Evolutionary conservation across 2,888 invertebrate species (phyloP).

Genomic region (Drosophila melanosoma): DNA sequence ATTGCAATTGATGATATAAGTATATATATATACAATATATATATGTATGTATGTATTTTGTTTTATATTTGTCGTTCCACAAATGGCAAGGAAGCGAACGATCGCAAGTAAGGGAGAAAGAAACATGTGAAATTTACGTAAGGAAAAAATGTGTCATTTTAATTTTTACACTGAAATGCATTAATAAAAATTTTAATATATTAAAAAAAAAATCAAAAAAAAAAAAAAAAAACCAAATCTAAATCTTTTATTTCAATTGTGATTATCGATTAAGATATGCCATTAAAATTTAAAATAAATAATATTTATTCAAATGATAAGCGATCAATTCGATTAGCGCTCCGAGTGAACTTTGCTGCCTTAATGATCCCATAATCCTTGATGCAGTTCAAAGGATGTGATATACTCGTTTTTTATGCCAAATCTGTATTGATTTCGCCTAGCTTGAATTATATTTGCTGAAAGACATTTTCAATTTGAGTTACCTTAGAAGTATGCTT

Average conservation of each 20-base stretch:
- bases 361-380: background rate
- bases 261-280: background rate
- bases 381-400: background rate
- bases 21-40: slow-evolving; percentile 31
- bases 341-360: background rate
- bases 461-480: background rate
- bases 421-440: background rate
- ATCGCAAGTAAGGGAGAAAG: slow-evolving; percentile 42
- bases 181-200: slow-evolving; percentile 77
- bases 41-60: slow-evolving; percentile 60
- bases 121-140: slow-evolving; percentile 75
- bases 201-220: slow-evolving; percentile 56
- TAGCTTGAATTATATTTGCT: background rate
- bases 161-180: slow-evolving; percentile 80
- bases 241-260: slow-evolving; percentile 13
- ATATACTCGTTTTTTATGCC: background rate
- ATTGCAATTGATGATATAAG: slow-evolving; percentile 58
- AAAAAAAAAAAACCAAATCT: slow-evolving; percentile 43
- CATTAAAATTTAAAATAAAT: no score
- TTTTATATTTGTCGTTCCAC: slow-evolving; percentile 69
- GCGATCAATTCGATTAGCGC: background rate
- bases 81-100: slow-evolving; percentile 53
- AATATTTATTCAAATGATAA: no score
- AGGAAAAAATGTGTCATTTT: slow-evolving; percentile 80
- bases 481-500: background rate